phyloP scores from a whole-genome alignment of 2,888 invertebrate species.

The Cerceris ruficornis region DNA sequence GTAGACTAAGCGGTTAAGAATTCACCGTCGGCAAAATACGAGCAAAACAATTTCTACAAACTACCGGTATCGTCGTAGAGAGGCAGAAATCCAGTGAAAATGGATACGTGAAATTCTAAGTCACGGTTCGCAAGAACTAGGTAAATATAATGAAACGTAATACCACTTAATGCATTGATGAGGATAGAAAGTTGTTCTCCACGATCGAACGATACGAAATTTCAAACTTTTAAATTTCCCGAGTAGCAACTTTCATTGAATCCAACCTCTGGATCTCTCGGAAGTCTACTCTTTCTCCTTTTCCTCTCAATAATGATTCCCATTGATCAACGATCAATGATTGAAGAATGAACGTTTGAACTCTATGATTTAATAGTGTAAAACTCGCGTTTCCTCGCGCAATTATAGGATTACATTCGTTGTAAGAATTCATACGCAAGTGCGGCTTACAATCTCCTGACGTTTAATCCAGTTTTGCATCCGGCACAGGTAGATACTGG shows the following conservation, averaged over 20 bases:
- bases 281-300: not conserved
- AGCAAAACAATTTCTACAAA: no score
- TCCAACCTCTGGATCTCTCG: not conserved
- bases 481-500: slow-evolving; percentile 58
- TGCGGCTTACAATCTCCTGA: slow-evolving; percentile 24
- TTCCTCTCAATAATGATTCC: not conserved
- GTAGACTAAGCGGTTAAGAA: no score
- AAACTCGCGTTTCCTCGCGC: not conserved
- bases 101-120: not conserved
- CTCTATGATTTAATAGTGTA: not conserved
- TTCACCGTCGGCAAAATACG: no score
- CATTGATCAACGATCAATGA: no score
- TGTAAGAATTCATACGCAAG: slow-evolving; percentile 4
- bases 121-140: not conserved
- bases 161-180: not conserved
- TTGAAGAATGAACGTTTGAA: no score
- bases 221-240: slow-evolving; percentile 1
- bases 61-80: no score
- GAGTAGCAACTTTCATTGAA: slow-evolving; percentile 15
- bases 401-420: no score
- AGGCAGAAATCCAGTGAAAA: no score
- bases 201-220: slow-evolving; percentile 10
- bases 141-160: not conserved
- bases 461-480: slow-evolving; percentile 58
- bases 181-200: slow-evolving; percentile 12